A percentile compares a stretch with the other conserved stretches of the same genome.
Conservation (phyloP, 35 echinoderm and acorn worm species). For the Diadema setosum region DNA sequence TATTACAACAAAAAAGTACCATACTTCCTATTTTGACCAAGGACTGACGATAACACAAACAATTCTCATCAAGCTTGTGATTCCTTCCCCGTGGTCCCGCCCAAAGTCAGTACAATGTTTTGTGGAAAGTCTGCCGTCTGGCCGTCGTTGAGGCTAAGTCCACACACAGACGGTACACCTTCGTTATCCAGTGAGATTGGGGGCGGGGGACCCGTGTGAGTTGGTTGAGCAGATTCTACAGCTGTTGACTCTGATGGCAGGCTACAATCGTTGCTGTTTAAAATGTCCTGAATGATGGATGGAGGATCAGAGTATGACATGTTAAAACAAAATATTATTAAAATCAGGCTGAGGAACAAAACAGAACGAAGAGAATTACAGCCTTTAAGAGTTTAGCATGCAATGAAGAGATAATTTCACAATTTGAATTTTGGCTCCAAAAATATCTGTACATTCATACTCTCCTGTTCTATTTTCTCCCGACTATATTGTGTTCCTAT, state of each 20-base stretch:
- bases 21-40: no score
- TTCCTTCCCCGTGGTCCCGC: background rate
- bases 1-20: no score
- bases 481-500: no score
- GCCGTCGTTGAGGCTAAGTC: background rate
- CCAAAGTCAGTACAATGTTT: background rate
- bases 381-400: background rate
- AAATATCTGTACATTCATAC: no score
- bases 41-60: no score
- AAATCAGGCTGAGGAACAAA: background rate
- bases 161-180: background rate
- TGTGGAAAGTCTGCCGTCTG: background rate
- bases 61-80: slow-evolving; percentile 17
- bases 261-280: background rate
- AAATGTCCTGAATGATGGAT: background rate
- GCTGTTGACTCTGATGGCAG: background rate
- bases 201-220: background rate
- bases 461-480: no score
- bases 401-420: background rate
- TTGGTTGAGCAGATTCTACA: background rate
- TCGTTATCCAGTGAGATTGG: background rate
- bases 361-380: background rate
- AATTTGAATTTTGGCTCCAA: no score
- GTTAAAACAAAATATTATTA: background rate
- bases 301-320: background rate